Evolutionary conservation across 2,113 vertebrate species (phyloP), one percentile per base, ranked within the genome.

Genomic region (Acanthochromis polyacanthus): DNA sequence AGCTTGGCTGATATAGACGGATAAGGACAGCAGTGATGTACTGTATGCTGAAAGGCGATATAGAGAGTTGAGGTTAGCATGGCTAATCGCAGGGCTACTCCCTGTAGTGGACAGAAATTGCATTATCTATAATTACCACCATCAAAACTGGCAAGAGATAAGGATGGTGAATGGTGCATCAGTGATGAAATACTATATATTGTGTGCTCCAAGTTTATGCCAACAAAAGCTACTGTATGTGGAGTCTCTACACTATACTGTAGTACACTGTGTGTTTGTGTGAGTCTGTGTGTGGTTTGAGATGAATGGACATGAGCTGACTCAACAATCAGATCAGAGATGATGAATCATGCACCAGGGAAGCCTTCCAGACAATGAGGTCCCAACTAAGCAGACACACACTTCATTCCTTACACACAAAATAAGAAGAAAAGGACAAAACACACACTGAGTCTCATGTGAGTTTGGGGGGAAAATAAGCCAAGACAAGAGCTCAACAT

Each of bases 81-180:
- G 17, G 69, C 38, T 78, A 77, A 86, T 85, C 46, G 3, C 65
- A 45, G 45, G 30, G 64, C 56, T 50, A 52, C 66, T 78, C 46
- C 46, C 45, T 57, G 40, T 58, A 63, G 28, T 69, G 58, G 56
- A 69, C 10, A 71, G 59, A 87, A 85, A 87, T 86, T 62, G 82
- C 84, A 89, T 89, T 85, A 83, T 90, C 69, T 86, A 60, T 76
- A 84, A 87, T 90, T 82, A 79, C 78, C 56, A 89, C 61, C 56
- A 76, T 88, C 59, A 82, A 69, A 60, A 53, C 25, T 14, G 53
- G 15, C 63, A 11, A 30, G 57, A 67, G 80, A 87, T 86, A 90
- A 81, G 55, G 15, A 63, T n/a, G 22, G 55, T 12, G 56, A 67
- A 53, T n/a, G 53, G 57, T 73, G 51, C 56, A 76, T 62, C 59